These are phyloP conservation scores for Stenodema calcarata DNA, from an alignment of 2,888 invertebrate genomes.

Conservation along the genomic window DNA sequence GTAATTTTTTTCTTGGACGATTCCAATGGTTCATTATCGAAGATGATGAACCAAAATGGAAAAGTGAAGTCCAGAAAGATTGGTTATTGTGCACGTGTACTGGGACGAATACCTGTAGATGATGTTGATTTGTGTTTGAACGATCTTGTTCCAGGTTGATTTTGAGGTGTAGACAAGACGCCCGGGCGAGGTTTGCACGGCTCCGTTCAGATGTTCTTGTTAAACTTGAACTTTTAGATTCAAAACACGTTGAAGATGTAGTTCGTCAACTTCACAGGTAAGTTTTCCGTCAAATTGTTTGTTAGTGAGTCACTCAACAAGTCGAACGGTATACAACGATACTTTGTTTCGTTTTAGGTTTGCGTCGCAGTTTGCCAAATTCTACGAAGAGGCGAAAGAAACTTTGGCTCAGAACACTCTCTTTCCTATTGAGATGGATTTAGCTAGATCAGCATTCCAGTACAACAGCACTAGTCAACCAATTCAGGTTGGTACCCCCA, in stretches of 20 bases:
- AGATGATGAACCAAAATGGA: too few relatives aligned
- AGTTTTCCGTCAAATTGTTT: neutral
- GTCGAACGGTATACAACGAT: neutral
- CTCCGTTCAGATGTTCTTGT: slow-evolving; percentile 90
- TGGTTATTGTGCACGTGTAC: too few relatives aligned
- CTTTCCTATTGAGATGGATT: slow-evolving; percentile 96
- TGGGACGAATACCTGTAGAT: too few relatives aligned
- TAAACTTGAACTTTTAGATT: slow-evolving; percentile 95
- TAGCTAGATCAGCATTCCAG: slow-evolving; percentile 90
- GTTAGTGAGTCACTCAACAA: too few relatives aligned
- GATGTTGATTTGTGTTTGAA: too few relatives aligned
- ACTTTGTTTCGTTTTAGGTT: slow-evolving; percentile 59
- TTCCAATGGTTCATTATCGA: too few relatives aligned
- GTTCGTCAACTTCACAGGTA: slow-evolving; percentile 80
- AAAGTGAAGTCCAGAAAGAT: too few relatives aligned
- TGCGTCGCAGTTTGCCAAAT: slow-evolving; percentile 68
- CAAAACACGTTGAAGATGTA: slow-evolving; percentile 97
- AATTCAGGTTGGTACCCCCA: neutral
- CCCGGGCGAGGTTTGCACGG: slow-evolving; percentile 82
- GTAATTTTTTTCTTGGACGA: too few relatives aligned
- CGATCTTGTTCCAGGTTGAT: slow-evolving; percentile 74
- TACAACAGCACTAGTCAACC: slow-evolving; percentile 68
- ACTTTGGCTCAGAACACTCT: slow-evolving; percentile 78
- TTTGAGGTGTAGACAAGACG: slow-evolving; percentile 94
- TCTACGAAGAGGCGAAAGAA: slow-evolving; percentile 76